Evolutionary conservation across 23 tunicate genomes (phyloP).

Genomic region (Oikopleura dioica): DNA sequence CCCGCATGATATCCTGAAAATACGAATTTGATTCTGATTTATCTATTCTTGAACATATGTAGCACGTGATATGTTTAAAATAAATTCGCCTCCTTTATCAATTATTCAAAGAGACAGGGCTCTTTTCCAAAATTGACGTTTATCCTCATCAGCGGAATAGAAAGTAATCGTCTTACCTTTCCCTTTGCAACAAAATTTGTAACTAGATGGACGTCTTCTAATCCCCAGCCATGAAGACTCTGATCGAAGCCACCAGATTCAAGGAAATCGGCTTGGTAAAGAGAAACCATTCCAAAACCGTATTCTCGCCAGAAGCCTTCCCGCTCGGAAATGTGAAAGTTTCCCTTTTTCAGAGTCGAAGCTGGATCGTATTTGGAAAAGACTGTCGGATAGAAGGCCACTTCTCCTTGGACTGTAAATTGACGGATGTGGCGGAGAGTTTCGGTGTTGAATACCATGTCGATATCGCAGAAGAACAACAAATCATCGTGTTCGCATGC

Average conservation of each 20-base stretch:
- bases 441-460: conserved; percentile 43
- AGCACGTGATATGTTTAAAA: neutral
- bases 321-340: conserved; percentile 28
- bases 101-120: neutral
- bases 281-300: conserved; percentile 71
- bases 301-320: conserved; percentile 71
- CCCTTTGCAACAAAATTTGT: conserved; percentile 12
- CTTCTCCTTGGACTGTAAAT: conserved; percentile 28
- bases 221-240: conserved; percentile 47
- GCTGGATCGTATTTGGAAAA: conserved; percentile 48
- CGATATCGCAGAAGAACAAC: conserved; percentile 87
- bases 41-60: too few relatives aligned
- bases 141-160: neutral
- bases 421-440: conserved; percentile 45
- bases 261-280: conserved; percentile 52
- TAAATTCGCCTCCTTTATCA: neutral
- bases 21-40: too few relatives aligned
- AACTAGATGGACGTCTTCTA: conserved; percentile 61
- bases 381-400: conserved; percentile 49
- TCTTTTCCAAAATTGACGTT: too few relatives aligned
- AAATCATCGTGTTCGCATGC: conserved; percentile 39
- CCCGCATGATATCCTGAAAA: neutral
- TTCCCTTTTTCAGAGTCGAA: neutral
- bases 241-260: conserved; percentile 40
- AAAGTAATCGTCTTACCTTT: neutral